Conservation (phyloP, 2,797 vertebrate species). For the Columba guinea region DNA sequence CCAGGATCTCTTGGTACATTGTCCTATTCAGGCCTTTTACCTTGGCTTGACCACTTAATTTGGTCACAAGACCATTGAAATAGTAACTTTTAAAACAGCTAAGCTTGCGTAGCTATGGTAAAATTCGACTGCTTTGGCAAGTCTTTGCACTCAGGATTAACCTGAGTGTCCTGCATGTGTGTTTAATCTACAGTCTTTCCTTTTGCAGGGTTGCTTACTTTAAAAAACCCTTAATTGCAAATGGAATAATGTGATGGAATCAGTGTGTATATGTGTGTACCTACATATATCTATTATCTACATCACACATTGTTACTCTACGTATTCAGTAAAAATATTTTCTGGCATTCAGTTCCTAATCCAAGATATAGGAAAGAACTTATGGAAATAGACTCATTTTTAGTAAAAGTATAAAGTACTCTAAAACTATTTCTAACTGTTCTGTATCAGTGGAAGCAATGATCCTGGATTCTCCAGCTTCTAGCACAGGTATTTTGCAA, state of each 20-base stretch:
- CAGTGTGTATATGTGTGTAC: background rate
- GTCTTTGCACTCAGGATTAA: background rate
- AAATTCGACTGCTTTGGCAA: background rate
- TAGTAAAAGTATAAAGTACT: background rate
- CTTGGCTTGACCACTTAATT: background rate
- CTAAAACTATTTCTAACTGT: background rate
- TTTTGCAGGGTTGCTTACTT: background rate
- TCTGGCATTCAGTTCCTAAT: background rate
- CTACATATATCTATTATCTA: rapidly evolving
- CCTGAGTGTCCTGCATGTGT: background rate
- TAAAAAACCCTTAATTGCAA: background rate
- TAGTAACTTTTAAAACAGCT: background rate
- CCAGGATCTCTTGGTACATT: background rate
- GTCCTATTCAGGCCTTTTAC: background rate
- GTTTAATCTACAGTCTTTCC: background rate
- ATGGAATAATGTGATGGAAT: background rate
- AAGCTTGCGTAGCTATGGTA: background rate
- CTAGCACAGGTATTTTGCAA: background rate
- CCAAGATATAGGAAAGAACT: background rate
- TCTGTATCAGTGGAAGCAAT: background rate
- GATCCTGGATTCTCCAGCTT: background rate
- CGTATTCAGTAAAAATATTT: background rate
- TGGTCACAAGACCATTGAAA: background rate
- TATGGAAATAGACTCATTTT: background rate
- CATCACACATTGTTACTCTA: background rate